Base-by-base conservation (phyloP, 1,140 invertebrate genomes). In the Triops cancriformis region DNA sequence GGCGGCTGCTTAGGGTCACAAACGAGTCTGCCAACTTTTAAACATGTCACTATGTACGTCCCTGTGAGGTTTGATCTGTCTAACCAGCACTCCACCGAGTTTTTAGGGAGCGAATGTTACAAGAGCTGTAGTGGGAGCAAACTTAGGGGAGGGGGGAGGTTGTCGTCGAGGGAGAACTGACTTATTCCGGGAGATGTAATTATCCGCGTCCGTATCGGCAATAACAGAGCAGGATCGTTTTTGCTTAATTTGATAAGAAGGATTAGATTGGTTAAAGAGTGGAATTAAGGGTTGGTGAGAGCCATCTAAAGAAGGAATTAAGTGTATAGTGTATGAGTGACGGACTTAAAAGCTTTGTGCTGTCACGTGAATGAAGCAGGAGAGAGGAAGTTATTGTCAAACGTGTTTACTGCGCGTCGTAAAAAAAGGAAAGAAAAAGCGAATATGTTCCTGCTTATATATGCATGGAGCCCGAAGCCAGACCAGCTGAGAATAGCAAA, bases 221-320 rank as follows among this genome's bases (percentile, higher is more conserved):
- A 23, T 12, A 23, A 11, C 14, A 64, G 7, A 23, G 14, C 14
- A 0, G 51, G 51, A 64, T n/a, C 51, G 31, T 37, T 37, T 64
- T 23, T 64, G 51, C 51, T 14, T 64, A 64, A 64, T 64, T 64
- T 64, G 51, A 64, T 64, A 64, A 64, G 51, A 64, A 64, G 51
- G 51, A 64, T 14, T 64, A 37, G 31, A 64, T 14, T 64, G 3
- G 14, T 64, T 64, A n/a, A n/a, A n/a, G 11, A 64, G 23, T 5
- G 51, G 51, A 23, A 64, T 64, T 10, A 64, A 23, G 51, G 51
- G 18, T 64, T 10, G 14, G 14, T 14, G 51, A 14, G 14, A 14
- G 51, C 18, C 51, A 64, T n/a, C 51, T 5, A 64, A 64, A 64
- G 51, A 18, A 64, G 51, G 51, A 64, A 64, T 64, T 64, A 64